These are phyloP conservation scores for Scytalopus superciliaris DNA, from an alignment of 2,113 vertebrate species.

Conservation along the genomic window DNA sequence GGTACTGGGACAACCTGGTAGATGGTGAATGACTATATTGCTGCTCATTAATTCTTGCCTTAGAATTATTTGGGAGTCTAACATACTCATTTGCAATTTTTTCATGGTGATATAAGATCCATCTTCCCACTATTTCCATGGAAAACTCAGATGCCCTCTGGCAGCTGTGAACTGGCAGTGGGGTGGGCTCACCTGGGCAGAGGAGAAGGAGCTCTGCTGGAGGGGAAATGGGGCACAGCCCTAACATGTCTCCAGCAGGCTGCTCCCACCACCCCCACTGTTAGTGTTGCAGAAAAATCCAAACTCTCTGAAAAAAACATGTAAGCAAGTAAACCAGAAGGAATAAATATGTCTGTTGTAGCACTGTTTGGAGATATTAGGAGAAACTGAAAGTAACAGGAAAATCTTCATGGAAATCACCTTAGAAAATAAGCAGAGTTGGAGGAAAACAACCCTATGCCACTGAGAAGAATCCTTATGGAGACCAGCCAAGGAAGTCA, in stretches of 20 bases:
- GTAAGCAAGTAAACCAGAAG: neutral
- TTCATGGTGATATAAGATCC: neutral
- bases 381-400: neutral
- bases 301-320: neutral
- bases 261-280: neutral
- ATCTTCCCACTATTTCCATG: neutral
- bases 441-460: neutral
- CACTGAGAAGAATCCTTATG: neutral
- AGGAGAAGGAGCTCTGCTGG: neutral
- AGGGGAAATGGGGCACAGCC: neutral
- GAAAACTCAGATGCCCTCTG: neutral
- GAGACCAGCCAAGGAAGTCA: neutral
- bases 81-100: neutral
- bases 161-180: neutral
- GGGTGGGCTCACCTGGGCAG: neutral
- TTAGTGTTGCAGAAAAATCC: neutral
- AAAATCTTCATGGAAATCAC: neutral
- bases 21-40: fast-evolving
- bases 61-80: neutral
- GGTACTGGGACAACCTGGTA: fast-evolving
- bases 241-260: neutral
- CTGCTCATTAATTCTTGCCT: neutral
- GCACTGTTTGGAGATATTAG: neutral
- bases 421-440: neutral
- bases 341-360: neutral